These are phyloP conservation scores for Drosophila teissieri DNA, from an alignment of 1,140 invertebrate genomes.

Conservation along the genomic window DNA sequence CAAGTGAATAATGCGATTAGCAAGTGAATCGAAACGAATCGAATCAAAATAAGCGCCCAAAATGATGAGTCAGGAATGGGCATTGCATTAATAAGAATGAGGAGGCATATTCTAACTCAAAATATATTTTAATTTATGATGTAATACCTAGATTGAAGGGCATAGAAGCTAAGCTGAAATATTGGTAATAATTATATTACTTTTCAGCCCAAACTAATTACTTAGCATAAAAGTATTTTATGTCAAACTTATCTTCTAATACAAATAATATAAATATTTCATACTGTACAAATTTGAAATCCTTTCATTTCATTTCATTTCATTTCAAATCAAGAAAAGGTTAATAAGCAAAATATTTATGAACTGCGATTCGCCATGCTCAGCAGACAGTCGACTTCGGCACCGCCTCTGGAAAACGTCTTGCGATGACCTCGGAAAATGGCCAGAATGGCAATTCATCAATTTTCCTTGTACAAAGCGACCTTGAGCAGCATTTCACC, in stretches of 20 bases:
- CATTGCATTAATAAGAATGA: neutral
- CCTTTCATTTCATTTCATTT: neutral
- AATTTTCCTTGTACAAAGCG: neutral
- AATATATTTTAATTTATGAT: no score
- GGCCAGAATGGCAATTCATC: slow-evolving; percentile 20
- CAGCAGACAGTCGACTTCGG: slow-evolving; percentile 16
- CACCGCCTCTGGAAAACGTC: slow-evolving; percentile 16
- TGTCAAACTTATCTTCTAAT: no score
- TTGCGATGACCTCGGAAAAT: slow-evolving; percentile 25
- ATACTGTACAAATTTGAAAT: no score
- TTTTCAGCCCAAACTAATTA: no score
- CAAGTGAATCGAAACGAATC: neutral
- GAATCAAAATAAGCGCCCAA: neutral
- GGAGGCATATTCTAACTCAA: no score
- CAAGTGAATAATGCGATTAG: slow-evolving; percentile 23
- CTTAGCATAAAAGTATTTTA: no score
- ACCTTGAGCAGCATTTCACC: slow-evolving; percentile 37
- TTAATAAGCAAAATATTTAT: slow-evolving; percentile 16
- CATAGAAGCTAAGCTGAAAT: no score
- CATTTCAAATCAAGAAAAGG: neutral
- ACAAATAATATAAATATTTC: no score
- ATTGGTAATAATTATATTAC: no score
- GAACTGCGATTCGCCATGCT: slow-evolving; percentile 14
- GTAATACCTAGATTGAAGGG: no score
- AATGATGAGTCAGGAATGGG: slow-evolving; percentile 20